These are phyloP conservation scores for Manis pentadactyla DNA, from an alignment of 2,797 vertebrate species.

Conservation along the genomic window DNA sequence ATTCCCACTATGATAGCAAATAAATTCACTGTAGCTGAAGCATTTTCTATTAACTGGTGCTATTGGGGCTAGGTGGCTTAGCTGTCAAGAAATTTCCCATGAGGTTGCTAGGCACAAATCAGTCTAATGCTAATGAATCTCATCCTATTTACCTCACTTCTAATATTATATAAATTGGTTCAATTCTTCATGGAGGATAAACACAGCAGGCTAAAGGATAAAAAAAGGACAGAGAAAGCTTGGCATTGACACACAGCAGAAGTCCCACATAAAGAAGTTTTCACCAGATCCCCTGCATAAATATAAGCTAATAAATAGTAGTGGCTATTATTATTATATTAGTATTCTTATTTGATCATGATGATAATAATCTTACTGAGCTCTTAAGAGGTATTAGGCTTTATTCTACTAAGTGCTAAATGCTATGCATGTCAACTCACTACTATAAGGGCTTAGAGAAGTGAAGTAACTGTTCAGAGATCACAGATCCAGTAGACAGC, in stretches of 20 bases:
- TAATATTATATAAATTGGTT: conserved; percentile 73
- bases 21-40: conserved; percentile 53
- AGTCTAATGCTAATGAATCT: conserved; percentile 72
- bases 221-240: background rate
- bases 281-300: conserved; percentile 27
- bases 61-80: conserved; percentile 36
- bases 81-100: conserved; percentile 70
- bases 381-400: background rate
- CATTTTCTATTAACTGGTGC: conserved; percentile 64
- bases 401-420: background rate
- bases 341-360: conserved; percentile 15
- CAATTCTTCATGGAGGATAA: conserved; percentile 63
- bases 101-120: conserved; percentile 62
- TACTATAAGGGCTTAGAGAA: background rate
- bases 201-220: conserved; percentile 1
- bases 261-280: background rate
- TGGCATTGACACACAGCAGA: background rate
- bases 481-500: background rate
- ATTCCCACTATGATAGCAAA: conserved; percentile 55
- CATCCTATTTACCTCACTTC: conserved; percentile 71
- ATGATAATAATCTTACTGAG: background rate
- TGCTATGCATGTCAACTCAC: background rate
- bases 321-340: background rate
- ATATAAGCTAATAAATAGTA: conserved; percentile 29
- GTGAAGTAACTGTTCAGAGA: background rate